phyloP scores from a whole-genome alignment of 2,797 vertebrate species.

The Gambelia wislizenii region DNA sequence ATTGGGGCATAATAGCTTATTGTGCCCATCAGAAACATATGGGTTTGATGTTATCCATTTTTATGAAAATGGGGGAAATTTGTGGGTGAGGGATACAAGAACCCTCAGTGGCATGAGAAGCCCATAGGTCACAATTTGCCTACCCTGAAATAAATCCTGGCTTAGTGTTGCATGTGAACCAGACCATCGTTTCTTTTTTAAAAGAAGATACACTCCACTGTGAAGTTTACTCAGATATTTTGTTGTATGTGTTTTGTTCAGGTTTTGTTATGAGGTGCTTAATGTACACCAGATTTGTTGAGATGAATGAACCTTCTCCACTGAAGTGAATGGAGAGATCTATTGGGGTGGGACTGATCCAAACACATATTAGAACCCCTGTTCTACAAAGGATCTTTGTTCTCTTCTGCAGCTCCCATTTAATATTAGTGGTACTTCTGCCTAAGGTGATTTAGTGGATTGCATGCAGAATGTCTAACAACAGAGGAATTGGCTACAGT shows the following conservation, averaged over 20 bases:
- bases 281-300: neutral
- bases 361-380: no score
- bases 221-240: slow-evolving; percentile 13
- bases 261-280: neutral
- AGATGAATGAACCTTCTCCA: neutral
- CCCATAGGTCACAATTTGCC: no score
- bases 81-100: no score
- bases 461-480: neutral
- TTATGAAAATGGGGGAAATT: no score
- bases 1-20: no score
- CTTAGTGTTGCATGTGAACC: neutral
- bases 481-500: neutral
- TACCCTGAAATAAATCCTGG: neutral
- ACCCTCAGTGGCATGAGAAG: no score
- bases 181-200: neutral
- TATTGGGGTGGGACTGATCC: no score
- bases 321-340: neutral
- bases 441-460: no score
- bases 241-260: slow-evolving; percentile 1
- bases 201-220: neutral
- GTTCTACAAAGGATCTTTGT: neutral
- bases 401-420: neutral
- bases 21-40: no score
- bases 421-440: neutral
- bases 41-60: no score